Conservation (phyloP, 2,113 vertebrate genomes). For the Mus pahari region DNA sequence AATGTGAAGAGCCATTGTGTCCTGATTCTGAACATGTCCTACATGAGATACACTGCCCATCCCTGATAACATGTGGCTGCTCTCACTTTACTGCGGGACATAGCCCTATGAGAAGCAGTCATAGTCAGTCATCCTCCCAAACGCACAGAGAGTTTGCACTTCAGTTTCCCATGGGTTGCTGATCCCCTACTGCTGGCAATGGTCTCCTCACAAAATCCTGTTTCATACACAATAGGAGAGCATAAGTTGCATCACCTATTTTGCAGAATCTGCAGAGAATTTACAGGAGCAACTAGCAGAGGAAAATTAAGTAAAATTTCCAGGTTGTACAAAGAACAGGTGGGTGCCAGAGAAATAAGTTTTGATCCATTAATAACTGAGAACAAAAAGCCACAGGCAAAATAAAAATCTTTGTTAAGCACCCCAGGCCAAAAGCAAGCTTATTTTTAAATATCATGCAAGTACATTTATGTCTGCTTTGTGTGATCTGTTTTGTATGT, state of each 20-base stretch:
- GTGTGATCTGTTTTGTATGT: neutral
- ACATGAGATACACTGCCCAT: neutral
- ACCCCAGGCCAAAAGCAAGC: neutral
- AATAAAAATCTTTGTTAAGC: slow-evolving; percentile 48
- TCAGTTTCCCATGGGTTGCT: slow-evolving; percentile 15
- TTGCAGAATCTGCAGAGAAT: slow-evolving; percentile 53
- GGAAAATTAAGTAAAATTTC: slow-evolving; percentile 51
- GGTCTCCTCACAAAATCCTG: slow-evolving; percentile 58
- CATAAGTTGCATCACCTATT: neutral
- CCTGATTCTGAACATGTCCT: slow-evolving; percentile 5
- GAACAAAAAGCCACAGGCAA: slow-evolving; percentile 49
- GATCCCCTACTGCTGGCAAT: slow-evolving; percentile 19
- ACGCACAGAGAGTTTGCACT: slow-evolving; percentile 2
- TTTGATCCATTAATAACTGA: slow-evolving; percentile 57
- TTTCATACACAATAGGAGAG: slow-evolving; percentile 56
- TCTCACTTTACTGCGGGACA: slow-evolving; percentile 35
- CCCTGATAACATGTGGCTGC: neutral
- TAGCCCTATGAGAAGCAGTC: neutral
- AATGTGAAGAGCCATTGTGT: neutral
- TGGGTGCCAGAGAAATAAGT: neutral
- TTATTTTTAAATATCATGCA: slow-evolving; percentile 47
- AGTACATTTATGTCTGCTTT: neutral
- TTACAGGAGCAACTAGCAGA: slow-evolving; percentile 34
- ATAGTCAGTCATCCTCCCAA: slow-evolving; percentile 20
- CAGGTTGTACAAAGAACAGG: slow-evolving; percentile 55